Conservation (phyloP, 2,888 invertebrate species). For the Pteria penguin region DNA sequence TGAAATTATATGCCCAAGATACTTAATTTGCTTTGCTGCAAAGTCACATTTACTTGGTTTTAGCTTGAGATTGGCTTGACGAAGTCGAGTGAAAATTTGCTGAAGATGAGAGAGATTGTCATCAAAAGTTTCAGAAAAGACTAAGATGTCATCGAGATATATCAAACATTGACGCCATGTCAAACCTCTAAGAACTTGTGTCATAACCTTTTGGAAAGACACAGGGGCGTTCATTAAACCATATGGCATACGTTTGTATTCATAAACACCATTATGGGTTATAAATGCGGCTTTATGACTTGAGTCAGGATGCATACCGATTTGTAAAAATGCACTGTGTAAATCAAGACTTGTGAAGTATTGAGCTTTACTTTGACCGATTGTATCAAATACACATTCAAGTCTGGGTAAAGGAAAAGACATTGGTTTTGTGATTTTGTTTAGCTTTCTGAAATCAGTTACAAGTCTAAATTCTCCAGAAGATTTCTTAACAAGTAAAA, state of each 20-base stretch:
- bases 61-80: slow-evolving; percentile 42
- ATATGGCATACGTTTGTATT: slow-evolving; percentile 45
- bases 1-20: slow-evolving; percentile 48
- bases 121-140: slow-evolving; percentile 42
- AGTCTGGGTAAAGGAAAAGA: neutral
- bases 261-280: slow-evolving; percentile 45
- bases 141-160: slow-evolving; percentile 51
- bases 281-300: slow-evolving; percentile 49
- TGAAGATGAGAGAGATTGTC: slow-evolving; percentile 42
- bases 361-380: slow-evolving; percentile 1
- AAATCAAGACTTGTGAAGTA: slow-evolving; percentile 31
- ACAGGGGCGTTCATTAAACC: slow-evolving; percentile 46
- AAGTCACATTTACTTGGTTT: slow-evolving; percentile 50
- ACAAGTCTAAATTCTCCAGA: neutral
- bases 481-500: neutral
- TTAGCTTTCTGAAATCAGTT: neutral
- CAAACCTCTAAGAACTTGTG: slow-evolving; percentile 41
- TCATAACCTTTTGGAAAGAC: slow-evolving; percentile 51
- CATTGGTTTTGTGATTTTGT: slow-evolving; percentile 1
- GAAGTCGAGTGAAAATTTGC: slow-evolving; percentile 44
- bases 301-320: slow-evolving; percentile 42
- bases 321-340: slow-evolving; percentile 34
- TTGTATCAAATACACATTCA: neutral
- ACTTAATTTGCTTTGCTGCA: slow-evolving; percentile 37
- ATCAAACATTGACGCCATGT: slow-evolving; percentile 45